Conservation (phyloP, 2,888 invertebrate genomes). For the Spodoptera littoralis region DNA sequence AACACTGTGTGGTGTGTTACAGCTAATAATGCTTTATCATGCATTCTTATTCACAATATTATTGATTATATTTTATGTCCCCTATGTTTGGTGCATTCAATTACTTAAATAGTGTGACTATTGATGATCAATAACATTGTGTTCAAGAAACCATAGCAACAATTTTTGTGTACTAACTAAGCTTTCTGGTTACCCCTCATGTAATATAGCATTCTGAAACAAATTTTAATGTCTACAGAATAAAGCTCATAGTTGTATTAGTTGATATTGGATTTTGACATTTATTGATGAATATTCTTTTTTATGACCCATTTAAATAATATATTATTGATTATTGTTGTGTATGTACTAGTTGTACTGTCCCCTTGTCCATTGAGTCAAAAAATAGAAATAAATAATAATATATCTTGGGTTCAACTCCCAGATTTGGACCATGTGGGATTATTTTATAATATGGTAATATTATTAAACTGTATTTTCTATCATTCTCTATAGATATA, state of each 20-base stretch:
- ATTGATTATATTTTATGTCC: slow-evolving; percentile 1
- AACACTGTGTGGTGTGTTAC: not conserved
- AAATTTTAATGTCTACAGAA: not conserved
- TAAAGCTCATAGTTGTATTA: not conserved
- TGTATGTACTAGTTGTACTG: no score
- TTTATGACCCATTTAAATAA: no score
- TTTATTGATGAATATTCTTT: slow-evolving; percentile 13
- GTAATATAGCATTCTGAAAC: not conserved
- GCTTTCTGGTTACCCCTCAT: slow-evolving; percentile 32
- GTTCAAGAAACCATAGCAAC: slow-evolving; percentile 32
- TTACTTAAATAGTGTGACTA: slow-evolving; percentile 16
- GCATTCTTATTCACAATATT: not conserved
- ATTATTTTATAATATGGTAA: no score
- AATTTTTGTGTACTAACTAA: slow-evolving; percentile 11
- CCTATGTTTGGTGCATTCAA: not conserved
- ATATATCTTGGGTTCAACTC: no score
- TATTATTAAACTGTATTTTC: no score
- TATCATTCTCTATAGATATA: no score
- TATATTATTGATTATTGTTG: no score
- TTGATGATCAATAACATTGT: slow-evolving; percentile 33
- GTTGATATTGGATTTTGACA: slow-evolving; percentile 30
- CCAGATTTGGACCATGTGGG: no score
- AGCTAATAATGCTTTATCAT: slow-evolving; percentile 4
- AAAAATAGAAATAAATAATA: no score
- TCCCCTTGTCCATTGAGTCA: no score